phyloP scores from a whole-genome alignment of 1,140 invertebrate species.

The Sycophila sp. region DNA sequence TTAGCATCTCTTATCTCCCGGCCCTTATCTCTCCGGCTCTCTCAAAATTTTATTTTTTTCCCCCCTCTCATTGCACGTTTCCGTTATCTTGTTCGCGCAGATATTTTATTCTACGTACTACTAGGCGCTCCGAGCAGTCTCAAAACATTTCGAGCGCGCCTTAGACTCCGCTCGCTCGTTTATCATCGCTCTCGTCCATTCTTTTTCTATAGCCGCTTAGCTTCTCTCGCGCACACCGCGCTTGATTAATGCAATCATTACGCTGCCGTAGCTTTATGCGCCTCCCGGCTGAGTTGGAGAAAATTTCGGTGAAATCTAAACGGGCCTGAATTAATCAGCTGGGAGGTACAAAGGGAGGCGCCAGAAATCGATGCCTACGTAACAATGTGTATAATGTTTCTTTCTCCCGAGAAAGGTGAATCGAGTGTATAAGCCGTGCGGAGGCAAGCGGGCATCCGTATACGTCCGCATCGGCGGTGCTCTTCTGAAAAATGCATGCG shows the following conservation, averaged over 20 bases:
- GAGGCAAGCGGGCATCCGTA: no score
- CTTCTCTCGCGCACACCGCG: not conserved
- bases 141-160: not conserved
- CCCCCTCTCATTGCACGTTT: not conserved
- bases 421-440: no score
- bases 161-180: conserved; percentile 4
- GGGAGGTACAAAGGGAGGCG: no score
- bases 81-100: conserved; percentile 5
- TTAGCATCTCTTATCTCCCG: not conserved
- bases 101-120: conserved; percentile 1
- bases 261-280: not conserved
- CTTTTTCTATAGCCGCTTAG: not conserved
- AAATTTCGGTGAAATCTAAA: no score
- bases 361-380: no score
- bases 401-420: no score
- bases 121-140: no score
- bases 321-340: not conserved
- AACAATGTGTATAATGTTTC: no score
- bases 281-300: no score
- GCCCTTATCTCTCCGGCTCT: not conserved
- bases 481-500: no score
- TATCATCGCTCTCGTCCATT: conserved; percentile 7
- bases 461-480: no score
- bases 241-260: conserved; percentile 39
- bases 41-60: not conserved